Evolutionary conservation across 92 coral and sea anemone genomes (phyloP).

Genomic region (Muricea muricata): DNA sequence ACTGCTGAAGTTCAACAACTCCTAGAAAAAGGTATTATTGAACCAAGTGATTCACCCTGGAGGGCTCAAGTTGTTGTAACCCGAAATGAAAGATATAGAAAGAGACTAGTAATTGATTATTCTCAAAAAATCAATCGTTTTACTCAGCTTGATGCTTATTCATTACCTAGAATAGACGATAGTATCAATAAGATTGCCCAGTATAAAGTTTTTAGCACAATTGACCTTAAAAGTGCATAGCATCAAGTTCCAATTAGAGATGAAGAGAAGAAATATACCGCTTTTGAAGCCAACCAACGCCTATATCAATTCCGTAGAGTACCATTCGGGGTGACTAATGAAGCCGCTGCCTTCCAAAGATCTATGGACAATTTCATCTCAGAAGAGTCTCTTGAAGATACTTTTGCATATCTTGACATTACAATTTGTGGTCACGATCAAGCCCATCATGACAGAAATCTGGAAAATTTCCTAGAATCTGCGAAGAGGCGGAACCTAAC

Average conservation of each 20-base stretch:
- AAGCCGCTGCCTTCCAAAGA: slow-evolving; percentile 34
- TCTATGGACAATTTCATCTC: slow-evolving; percentile 55
- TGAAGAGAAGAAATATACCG: neutral
- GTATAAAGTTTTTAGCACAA: neutral
- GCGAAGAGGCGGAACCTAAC: slow-evolving; percentile 27
- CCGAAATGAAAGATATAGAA: neutral
- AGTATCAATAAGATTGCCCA: neutral
- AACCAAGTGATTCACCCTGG: neutral
- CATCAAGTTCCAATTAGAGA: neutral
- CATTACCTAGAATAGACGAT: neutral
- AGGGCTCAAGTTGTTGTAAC: neutral
- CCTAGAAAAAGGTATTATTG: neutral
- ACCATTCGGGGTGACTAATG: no score
- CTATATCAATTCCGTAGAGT: no score
- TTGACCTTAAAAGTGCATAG: neutral
- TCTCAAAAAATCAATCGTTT: slow-evolving; percentile 27
- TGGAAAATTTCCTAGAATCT: neutral
- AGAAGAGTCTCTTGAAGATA: slow-evolving; percentile 31
- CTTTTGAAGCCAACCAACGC: no score
- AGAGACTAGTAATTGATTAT: slow-evolving; percentile 68
- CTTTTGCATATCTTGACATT: slow-evolving; percentile 34
- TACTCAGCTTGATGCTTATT: neutral
- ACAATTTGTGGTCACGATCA: slow-evolving; percentile 12
- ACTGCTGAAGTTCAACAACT: neutral
- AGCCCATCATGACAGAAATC: slow-evolving; percentile 14